Evolutionary conservation across 2,797 vertebrate genomes (phyloP), one percentile per base, ranked within the genome.

Genomic region (Parambassis ranga): DNA sequence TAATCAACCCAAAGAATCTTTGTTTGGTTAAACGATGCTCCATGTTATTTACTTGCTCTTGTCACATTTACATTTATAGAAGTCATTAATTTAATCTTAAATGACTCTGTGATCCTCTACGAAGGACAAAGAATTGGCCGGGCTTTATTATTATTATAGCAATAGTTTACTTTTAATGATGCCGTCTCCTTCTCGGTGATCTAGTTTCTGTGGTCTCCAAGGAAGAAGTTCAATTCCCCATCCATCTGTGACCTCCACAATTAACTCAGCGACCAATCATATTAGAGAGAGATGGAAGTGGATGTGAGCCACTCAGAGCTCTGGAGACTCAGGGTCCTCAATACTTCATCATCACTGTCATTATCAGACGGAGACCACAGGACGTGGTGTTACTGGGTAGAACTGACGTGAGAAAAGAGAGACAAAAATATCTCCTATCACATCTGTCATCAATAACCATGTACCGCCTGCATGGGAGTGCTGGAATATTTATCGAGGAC

Each of bases 231-330:
- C 57, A 82, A 84, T 86, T 88, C 81, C 84, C 84, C 47, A 81
- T 74, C 64, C 63, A 60, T 64, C 75, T 42, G 16, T 74, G 86
- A 88, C 87, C 87, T 86, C 79, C 75, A 75, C 83, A 87, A 88
- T 86, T 86, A 90, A 84, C 75, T 79, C 42, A 69, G 61, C 81
- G 48, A 79, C 87, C 86, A 87, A 90, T 89, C 86, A 79, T 35
- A 70, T 80, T 68, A 64, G 52, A 79, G 83, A 31, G 60, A 51
- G 71, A 72, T 35, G 74, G 66, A 75, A 75, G 77, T 71, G 80
- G 66, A 85, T 82, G 58, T 74, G 79, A 87, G 82, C 57, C 67
- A 33, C 68, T 58, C 42, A 77, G 81, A 87, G 53, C 85, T 84
- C 88, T 77, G 69, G 85, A 89, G 82, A 87, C 78, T 51, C 10